Conservation (phyloP, 2,113 vertebrate species). For the Silurus glanis region DNA sequence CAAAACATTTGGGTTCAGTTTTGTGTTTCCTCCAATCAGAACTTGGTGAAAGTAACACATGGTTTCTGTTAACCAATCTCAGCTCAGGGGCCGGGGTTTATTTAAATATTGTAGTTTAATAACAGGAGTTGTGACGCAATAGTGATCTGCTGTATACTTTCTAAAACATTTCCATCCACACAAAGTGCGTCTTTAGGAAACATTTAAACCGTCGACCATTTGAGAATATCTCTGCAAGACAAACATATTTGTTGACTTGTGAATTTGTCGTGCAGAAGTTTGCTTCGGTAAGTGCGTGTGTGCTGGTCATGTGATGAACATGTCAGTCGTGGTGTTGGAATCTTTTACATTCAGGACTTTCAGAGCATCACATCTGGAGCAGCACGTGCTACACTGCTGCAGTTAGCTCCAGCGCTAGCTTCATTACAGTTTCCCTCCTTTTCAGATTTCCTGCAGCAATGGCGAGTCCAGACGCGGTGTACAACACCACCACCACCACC, state of each 20-base stretch:
- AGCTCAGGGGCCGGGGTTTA: background rate
- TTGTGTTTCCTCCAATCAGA: background rate
- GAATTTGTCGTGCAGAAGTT: too few relatives aligned
- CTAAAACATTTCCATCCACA: background rate
- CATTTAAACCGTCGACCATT: too few relatives aligned
- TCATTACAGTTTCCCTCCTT: too few relatives aligned
- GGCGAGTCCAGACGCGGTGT: conserved; percentile 27
- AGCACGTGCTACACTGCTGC: background rate
- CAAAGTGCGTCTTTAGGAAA: too few relatives aligned
- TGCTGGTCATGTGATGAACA: too few relatives aligned
- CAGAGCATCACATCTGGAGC: too few relatives aligned
- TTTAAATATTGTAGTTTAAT: background rate
- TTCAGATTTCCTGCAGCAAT: conserved; percentile 18
- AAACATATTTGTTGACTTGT: too few relatives aligned
- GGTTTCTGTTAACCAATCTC: background rate
- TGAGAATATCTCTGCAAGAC: too few relatives aligned
- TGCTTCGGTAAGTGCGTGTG: too few relatives aligned
- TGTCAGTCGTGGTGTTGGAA: too few relatives aligned
- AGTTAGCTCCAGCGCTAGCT: background rate
- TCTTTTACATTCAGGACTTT: too few relatives aligned
- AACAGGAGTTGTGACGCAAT: background rate
- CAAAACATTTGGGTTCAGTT: too few relatives aligned
- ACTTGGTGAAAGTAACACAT: background rate
- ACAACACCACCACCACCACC: conserved; percentile 33
- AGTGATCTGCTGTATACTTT: background rate